Conservation (phyloP, 2,888 invertebrate species). For the Drosophila macrospina region DNA sequence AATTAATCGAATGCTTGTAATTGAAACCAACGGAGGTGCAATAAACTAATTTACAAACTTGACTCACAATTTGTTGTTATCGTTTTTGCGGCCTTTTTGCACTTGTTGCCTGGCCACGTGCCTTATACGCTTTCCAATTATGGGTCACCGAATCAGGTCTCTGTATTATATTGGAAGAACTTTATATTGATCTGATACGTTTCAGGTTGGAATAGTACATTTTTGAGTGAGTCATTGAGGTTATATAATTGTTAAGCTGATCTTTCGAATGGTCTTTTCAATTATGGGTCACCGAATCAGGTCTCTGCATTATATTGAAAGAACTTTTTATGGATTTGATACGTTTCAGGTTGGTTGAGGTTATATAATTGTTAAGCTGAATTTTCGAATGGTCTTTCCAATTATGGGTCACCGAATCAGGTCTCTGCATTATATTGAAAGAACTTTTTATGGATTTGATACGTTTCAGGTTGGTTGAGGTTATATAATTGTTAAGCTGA, state of each 20-base stretch:
- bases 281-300: constrained; percentile 46
- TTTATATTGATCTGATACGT: background rate
- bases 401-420: constrained; percentile 46
- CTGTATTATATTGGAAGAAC: constrained; percentile 6
- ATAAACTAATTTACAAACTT: constrained; percentile 66
- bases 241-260: constrained; percentile 19
- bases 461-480: constrained; percentile 2
- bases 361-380: constrained; percentile 19
- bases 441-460: constrained; percentile 2
- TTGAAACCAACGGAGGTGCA: constrained; percentile 52
- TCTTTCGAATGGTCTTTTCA: constrained; percentile 38
- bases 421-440: constrained; percentile 11
- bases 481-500: constrained; percentile 19
- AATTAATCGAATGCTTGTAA: constrained; percentile 48
- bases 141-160: constrained; percentile 48
- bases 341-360: constrained; percentile 2
- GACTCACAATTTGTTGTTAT: constrained; percentile 14
- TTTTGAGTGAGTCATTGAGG: background rate
- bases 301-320: constrained; percentile 11
- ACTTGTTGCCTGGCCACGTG: constrained; percentile 23
- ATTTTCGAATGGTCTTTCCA: constrained; percentile 38
- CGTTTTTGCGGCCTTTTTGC: constrained; percentile 16
- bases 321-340: constrained; percentile 2
- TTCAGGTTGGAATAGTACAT: background rate
- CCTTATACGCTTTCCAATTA: constrained; percentile 15